A percentile compares a stretch with the other conserved stretches of the same genome.
Conservation (phyloP, 1,140 invertebrate species). For the Ostrea edulis region DNA sequence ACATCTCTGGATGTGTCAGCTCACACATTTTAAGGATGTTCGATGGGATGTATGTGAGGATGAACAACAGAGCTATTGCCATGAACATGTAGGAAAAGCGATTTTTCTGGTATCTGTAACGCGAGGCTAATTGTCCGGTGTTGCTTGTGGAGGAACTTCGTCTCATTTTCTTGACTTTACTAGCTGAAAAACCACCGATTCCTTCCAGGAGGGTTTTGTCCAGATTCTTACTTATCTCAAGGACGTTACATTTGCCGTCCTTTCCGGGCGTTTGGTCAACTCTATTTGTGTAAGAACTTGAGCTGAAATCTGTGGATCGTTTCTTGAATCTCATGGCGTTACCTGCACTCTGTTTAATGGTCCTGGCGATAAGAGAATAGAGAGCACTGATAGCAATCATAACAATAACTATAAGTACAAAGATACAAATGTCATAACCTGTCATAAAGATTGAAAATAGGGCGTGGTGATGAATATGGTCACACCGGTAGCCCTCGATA, state of each 20-base stretch:
- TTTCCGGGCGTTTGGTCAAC: not conserved
- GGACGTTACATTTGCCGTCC: not conserved
- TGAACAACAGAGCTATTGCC: constrained; percentile 6
- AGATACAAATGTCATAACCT: constrained; percentile 17
- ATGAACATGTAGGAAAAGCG: constrained; percentile 40
- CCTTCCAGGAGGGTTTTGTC: not conserved
- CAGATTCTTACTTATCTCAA: not conserved
- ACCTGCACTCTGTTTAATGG: not conserved
- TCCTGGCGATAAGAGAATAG: constrained; percentile 5
- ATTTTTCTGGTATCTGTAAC: not conserved
- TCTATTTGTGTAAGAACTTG: not conserved
- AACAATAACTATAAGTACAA: not conserved
- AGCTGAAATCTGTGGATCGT: not conserved
- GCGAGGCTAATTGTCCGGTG: not conserved
- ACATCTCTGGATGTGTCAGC: not conserved
- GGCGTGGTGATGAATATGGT: not conserved
- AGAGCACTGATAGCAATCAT: not conserved
- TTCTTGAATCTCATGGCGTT: not conserved
- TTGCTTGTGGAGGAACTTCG: not conserved
- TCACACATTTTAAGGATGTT: constrained; percentile 40
- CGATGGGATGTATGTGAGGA: constrained; percentile 3
- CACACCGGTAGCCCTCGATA: not conserved
- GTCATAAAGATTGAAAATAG: not conserved
- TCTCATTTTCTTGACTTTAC: not conserved
- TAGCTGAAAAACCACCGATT: not conserved